phyloP scores from a whole-genome alignment of 2,797 vertebrate species.

The Erethizon dorsatum region DNA sequence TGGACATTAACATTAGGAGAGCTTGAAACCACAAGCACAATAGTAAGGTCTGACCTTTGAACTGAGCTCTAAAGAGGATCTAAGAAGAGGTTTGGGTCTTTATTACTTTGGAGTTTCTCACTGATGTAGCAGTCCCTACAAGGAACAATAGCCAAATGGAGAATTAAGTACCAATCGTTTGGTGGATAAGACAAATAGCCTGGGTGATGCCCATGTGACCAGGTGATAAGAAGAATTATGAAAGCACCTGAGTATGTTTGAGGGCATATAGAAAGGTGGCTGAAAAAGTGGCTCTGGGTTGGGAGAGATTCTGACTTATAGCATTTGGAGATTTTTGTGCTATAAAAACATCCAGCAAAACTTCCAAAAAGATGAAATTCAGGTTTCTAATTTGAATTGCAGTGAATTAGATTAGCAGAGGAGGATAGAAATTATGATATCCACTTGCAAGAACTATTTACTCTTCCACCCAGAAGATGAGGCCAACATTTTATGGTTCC shows the following conservation, averaged over 20 bases:
- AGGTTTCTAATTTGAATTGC: constrained; percentile 38
- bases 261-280: background rate
- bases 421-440: constrained; percentile 5
- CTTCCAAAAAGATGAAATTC: background rate
- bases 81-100: background rate
- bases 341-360: background rate
- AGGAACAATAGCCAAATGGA: background rate
- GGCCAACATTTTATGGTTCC: constrained; percentile 23
- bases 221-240: background rate
- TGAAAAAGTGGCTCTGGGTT: background rate
- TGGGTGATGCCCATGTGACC: background rate
- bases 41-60: background rate
- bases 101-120: background rate
- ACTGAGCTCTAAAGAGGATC: background rate
- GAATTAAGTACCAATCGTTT: background rate
- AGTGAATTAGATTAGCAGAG: constrained; percentile 33
- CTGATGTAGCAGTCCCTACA: background rate
- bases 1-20: background rate
- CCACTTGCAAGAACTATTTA: background rate
- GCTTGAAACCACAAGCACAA: background rate
- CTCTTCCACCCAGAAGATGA: background rate
- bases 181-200: background rate
- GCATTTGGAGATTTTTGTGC: background rate
- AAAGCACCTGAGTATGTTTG: background rate
- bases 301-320: background rate